phyloP scores from a whole-genome alignment of 2,797 vertebrate species.

The Leptoclinus maculatus region DNA sequence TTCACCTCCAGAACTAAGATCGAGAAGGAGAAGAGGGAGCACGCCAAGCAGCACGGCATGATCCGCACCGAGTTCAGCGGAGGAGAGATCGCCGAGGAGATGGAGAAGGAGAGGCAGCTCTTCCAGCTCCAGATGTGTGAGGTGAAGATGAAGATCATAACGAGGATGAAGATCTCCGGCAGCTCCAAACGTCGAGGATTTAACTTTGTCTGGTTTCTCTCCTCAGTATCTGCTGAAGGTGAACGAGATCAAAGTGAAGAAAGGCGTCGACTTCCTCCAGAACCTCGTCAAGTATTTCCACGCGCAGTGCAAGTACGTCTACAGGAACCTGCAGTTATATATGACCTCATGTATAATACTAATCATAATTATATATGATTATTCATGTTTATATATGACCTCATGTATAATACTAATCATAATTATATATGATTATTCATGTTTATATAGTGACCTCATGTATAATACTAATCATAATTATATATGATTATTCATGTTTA shows the following conservation, averaged over 20 bases:
- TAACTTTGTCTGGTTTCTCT: background rate
- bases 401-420: too few relatives aligned
- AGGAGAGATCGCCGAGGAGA: conserved; percentile 97
- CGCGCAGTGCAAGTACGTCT: conserved; percentile 95
- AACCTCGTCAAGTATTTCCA: conserved; percentile 98
- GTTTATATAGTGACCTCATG: too few relatives aligned
- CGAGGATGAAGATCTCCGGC: too few relatives aligned
- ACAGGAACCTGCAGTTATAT: background rate
- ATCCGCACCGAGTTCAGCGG: conserved; percentile 96
- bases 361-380: too few relatives aligned
- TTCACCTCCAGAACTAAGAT: conserved; percentile 84
- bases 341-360: too few relatives aligned
- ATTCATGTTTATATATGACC: too few relatives aligned
- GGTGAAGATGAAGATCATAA: conserved; percentile 67
- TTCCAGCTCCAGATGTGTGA: conserved; percentile 99
- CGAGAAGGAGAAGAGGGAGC: conserved; percentile 97
- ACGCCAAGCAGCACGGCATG: conserved; percentile 96
- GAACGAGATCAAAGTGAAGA: conserved; percentile 98
- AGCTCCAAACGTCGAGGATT: too few relatives aligned
- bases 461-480: too few relatives aligned
- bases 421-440: too few relatives aligned
- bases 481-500: too few relatives aligned
- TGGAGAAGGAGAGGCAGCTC: conserved; percentile 93
- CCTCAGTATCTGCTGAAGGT: conserved; percentile 96
- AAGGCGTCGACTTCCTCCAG: conserved; percentile 96